These are phyloP conservation scores for Leuctra nigra DNA, from an alignment of 2,888 invertebrate species.

Conservation along the genomic window DNA sequence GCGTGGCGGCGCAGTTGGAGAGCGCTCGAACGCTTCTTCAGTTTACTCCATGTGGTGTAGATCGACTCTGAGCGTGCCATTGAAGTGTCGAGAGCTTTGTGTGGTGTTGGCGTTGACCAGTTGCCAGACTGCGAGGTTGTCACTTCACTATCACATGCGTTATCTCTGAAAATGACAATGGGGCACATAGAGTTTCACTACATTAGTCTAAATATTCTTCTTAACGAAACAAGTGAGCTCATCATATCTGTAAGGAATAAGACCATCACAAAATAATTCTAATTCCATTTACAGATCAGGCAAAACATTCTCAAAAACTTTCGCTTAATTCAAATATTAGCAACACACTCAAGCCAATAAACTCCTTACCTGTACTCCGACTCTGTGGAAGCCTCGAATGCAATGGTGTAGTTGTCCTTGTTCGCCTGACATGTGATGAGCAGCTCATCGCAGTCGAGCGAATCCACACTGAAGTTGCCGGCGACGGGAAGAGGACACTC, in stretches of 20 bases:
- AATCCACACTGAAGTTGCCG: slow-evolving; percentile 80
- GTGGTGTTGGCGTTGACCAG: background rate
- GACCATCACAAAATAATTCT: too few relatives aligned
- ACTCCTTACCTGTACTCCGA: slow-evolving; percentile 10
- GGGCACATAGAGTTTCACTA: too few relatives aligned
- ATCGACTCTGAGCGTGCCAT: slow-evolving; percentile 86
- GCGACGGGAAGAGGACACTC: slow-evolving; percentile 62
- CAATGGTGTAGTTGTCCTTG: slow-evolving; percentile 92
- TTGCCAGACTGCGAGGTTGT: background rate
- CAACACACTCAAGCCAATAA: too few relatives aligned
- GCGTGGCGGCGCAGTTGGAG: slow-evolving; percentile 60
- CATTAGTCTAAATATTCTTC: too few relatives aligned
- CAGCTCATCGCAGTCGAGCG: slow-evolving; percentile 74
- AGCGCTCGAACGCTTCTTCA: slow-evolving; percentile 64
- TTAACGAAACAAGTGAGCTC: too few relatives aligned
- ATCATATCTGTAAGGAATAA: too few relatives aligned
- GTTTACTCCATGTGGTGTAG: slow-evolving; percentile 83
- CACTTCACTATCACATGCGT: background rate
- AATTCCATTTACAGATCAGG: background rate
- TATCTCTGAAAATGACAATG: too few relatives aligned
- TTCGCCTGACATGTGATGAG: slow-evolving; percentile 83
- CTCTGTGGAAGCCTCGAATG: slow-evolving; percentile 60
- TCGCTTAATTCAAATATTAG: background rate
- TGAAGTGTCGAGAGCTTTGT: slow-evolving; percentile 44
- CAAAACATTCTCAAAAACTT: background rate